Base-by-base conservation (phyloP, 1,140 invertebrate species). In the Oreohelix idahoensis region DNA sequence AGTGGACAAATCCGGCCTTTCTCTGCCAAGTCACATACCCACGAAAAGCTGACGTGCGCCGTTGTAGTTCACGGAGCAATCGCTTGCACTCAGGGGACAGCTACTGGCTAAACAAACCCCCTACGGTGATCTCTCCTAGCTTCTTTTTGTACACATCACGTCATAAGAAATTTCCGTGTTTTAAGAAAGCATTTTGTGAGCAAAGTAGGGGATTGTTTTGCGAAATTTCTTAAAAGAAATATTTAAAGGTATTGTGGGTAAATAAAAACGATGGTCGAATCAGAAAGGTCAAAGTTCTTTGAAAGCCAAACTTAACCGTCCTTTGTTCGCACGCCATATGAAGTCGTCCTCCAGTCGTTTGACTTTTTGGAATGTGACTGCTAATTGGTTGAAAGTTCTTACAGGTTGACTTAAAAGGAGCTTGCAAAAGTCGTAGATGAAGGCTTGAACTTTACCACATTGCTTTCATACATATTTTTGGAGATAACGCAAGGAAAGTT, bases 321-420 rank as follows among this genome's bases (percentile, higher is more conserved):
- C 51, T 58, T 58, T 58, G 51, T 58, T 23, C 51, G 10, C 10
- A 23, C 51, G 20, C 51, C 4, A 4, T 23, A 20, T 10, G 51
- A 23, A 26, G 51, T 26, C 51, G 2, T 58, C 51, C 42, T 8
- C 42, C 42, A 23, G 51, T 49, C 8, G 8, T 26, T 58, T 58
- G 51, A 26, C 23, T 49, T 45, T 17, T 17, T 58, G 69, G 69
- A 70, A 70, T 15, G 32, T 70, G 69, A n/a, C 15, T 35, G 69
- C 36, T 70, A 70, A 70, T 70, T 70, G 69, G 69, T 70, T 70
- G 69, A 70, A 70, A n/a, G 69, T 70, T 15, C 69, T 15, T 17
- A n/a, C 36, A 5, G 69, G 69, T 8, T 70, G 69, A 45, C 29
- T 38, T 70, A 36, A 70, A 70, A 70, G 29, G 51, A 58, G 51